Base-by-base conservation (phyloP, 1,140 invertebrate species). In the Lutraria rhynchaena region DNA sequence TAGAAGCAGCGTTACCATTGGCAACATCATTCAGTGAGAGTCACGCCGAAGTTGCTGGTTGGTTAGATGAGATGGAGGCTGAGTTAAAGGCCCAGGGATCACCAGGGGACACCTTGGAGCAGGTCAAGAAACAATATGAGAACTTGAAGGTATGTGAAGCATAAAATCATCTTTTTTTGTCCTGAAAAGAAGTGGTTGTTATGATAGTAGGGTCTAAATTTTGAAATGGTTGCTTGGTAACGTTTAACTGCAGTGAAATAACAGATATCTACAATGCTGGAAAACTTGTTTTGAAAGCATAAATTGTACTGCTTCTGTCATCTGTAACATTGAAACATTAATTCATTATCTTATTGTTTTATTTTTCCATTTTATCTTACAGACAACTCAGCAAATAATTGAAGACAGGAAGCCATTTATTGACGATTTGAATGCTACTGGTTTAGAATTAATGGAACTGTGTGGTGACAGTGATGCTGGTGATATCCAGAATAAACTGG, bases 381-480 rank as follows among this genome's bases (percentile, higher is more conserved):
- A 92, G 91, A 83, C 81, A 29, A 89, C 87, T 29, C 93, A 99
- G 53, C 97, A 98, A 87, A 97, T 96, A 29, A 97, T 99, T 75
- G 95, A 95, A 82, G 97, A 99, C 88, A 98, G 99, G 91, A 98
- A 98, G 91, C 98, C 98, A 3, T 93, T 99, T n/a, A 94, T 99
- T 3, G 98, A 99, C 86, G 99, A 99, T 91, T 93, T 99, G 13
- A 98, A 98, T 88, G 98, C 98, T 90, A 99, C 98, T 3, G 94
- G 98, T 0, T 96, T 97, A 88, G 97, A 98, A 55, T 92, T 99
- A 0, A 95, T 97, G 37, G 95, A 95, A 58, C 92, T 99, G 0
- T 97, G 97, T 85, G 96, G 96, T 46, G 96, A 98, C n/a, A 96
- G 98, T 57, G 98, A 99, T 89, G 96, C 95, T 0, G 93, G 94